Evolutionary conservation across 1,140 invertebrate species (phyloP).

Genomic region (Zaprionus lachaisei): DNA sequence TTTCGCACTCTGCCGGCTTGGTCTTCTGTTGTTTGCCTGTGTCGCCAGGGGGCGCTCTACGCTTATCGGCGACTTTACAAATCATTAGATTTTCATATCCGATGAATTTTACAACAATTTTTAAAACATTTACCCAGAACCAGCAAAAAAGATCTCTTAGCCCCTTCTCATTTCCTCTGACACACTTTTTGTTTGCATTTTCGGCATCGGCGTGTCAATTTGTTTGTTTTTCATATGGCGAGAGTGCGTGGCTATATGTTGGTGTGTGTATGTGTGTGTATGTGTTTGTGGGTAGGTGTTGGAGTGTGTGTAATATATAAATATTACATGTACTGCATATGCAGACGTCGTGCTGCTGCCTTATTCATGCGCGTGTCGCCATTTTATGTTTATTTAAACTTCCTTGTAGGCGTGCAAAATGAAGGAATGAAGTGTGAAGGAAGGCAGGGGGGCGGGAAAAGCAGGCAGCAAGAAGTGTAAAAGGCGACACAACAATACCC

Average conservation of each 20-base stretch:
- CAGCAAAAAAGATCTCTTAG: slow-evolving; percentile 39
- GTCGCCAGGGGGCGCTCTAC: slow-evolving; percentile 49
- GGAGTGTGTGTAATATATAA: slow-evolving; percentile 27
- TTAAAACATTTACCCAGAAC: slow-evolving; percentile 56
- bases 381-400: slow-evolving; percentile 81
- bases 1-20: slow-evolving; percentile 53
- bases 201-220: slow-evolving; percentile 74
- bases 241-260: neutral
- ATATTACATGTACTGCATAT: slow-evolving; percentile 48
- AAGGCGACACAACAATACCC: slow-evolving; percentile 48
- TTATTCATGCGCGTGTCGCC: slow-evolving; percentile 65
- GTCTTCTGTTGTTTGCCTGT: slow-evolving; percentile 20
- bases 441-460: neutral
- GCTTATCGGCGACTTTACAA: slow-evolving; percentile 80
- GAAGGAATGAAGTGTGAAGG: slow-evolving; percentile 26
- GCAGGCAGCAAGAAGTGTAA: slow-evolving; percentile 5
- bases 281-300: slow-evolving; percentile 18
- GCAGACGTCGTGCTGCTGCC: slow-evolving; percentile 45
- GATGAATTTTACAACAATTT: slow-evolving; percentile 83
- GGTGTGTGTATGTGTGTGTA: neutral
- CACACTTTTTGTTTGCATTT: slow-evolving; percentile 56
- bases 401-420: slow-evolving; percentile 59
- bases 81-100: slow-evolving; percentile 83
- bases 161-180: slow-evolving; percentile 9
- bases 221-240: slow-evolving; percentile 63